Conservation (phyloP, 2,113 vertebrate species). For the Nycticryphes semicollaris region DNA sequence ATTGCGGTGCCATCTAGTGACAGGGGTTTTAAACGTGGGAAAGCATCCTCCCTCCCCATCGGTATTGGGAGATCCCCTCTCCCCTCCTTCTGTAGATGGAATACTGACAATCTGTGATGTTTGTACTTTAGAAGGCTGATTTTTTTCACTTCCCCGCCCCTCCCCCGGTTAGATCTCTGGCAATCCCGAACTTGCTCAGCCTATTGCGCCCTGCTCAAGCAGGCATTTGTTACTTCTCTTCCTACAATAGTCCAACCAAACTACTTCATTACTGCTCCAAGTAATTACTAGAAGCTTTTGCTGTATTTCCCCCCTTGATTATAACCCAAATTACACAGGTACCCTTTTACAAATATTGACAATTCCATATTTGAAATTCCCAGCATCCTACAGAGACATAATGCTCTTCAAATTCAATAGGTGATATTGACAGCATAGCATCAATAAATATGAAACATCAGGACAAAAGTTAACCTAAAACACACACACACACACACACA, state of each 20-base stretch:
- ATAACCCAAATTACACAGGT: not conserved
- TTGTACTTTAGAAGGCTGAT: not conserved
- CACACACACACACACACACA: not conserved
- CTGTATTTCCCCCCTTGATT: not conserved
- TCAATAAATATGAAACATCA: not conserved
- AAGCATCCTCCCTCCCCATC: not conserved
- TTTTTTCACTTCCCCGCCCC: too few relatives aligned
- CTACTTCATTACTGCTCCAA: not conserved
- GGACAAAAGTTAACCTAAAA: not conserved
- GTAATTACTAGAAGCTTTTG: not conserved
- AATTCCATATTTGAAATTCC: not conserved
- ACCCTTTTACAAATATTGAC: not conserved
- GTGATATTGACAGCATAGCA: not conserved
- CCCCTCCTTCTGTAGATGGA: too few relatives aligned
- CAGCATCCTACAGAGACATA: not conserved
- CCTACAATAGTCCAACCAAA: not conserved
- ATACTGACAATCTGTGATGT: not conserved
- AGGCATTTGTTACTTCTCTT: not conserved
- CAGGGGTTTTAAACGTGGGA: not conserved
- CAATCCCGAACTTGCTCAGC: not conserved
- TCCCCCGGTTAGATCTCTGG: not conserved
- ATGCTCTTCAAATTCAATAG: not conserved
- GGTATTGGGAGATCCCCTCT: not conserved
- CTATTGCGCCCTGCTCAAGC: not conserved
- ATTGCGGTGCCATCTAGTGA: not conserved